These are phyloP conservation scores for Halocaridina rubra DNA, from an alignment of 2,888 invertebrate genomes.

Conservation along the genomic window DNA sequence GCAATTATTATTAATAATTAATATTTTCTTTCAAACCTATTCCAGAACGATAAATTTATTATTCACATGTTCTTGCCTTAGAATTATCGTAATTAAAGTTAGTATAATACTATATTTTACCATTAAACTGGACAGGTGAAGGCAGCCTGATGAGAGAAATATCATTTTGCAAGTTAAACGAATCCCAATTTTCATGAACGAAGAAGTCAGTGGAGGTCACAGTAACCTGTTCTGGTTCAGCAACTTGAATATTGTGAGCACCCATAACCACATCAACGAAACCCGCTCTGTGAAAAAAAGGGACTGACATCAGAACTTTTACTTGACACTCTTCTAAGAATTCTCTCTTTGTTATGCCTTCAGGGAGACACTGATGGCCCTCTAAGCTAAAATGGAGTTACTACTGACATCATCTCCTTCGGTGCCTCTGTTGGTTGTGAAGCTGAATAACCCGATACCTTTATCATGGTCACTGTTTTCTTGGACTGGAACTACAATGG, in stretches of 20 bases:
- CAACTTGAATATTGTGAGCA: conserved; percentile 48
- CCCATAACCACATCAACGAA: conserved; percentile 43
- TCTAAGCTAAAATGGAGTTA: too few species aligned
- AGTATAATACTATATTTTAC: conserved; percentile 30
- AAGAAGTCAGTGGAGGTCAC: conserved; percentile 65
- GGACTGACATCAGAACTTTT: too few species aligned
- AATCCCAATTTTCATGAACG: conserved; percentile 67
- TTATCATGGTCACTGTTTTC: too few species aligned
- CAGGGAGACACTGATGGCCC: too few species aligned
- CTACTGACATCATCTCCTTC: too few species aligned
- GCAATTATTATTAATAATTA: too few species aligned
- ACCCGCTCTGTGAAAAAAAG: conserved; percentile 33
- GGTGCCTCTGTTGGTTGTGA: too few species aligned
- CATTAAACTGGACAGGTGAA: conserved; percentile 51
- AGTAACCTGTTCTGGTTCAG: conserved; percentile 27
- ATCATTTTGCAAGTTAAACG: conserved; percentile 65
- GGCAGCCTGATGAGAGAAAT: conserved; percentile 65
- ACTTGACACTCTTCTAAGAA: too few species aligned
- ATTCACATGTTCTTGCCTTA: background rate
- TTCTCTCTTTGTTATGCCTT: too few species aligned
- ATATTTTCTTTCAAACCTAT: too few species aligned
- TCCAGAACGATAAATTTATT: background rate
- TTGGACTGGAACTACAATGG: too few species aligned
- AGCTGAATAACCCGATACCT: too few species aligned
- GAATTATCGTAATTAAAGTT: background rate